These are phyloP conservation scores for Pangasius sanitwongsei DNA, from an alignment of 2,797 vertebrate species.

Conservation along the genomic window DNA sequence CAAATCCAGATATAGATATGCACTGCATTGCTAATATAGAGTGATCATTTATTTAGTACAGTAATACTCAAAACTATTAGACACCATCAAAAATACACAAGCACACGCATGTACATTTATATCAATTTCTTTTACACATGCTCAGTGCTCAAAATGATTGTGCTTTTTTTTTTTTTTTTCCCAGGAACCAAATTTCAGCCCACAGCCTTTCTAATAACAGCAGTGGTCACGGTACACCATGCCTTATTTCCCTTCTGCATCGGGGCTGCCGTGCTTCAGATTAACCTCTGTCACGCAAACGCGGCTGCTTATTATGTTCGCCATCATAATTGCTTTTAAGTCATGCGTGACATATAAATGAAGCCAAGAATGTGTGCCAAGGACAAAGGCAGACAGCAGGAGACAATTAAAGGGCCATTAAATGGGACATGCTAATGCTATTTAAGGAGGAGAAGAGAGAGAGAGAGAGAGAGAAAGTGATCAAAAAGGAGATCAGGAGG, in stretches of 20 bases:
- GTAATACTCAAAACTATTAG: background rate
- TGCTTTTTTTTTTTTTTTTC: background rate
- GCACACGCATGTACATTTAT: background rate
- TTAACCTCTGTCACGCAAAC: conserved; percentile 23
- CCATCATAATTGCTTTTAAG: conserved; percentile 46
- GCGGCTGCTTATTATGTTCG: background rate
- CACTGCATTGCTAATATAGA: background rate
- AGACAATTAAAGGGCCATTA: conserved; percentile 57
- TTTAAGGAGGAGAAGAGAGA: conserved; percentile 42
- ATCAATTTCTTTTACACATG: background rate
- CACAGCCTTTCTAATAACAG: background rate
- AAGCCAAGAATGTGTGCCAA: conserved; percentile 57
- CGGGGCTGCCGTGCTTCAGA: background rate
- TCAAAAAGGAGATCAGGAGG: conserved; percentile 13
- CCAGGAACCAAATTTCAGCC: background rate
- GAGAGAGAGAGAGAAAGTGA: conserved; percentile 30
- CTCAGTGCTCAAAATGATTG: background rate
- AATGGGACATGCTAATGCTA: conserved; percentile 55
- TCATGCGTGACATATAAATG: conserved; percentile 51
- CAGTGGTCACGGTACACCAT: background rate
- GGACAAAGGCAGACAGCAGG: conserved; percentile 48
- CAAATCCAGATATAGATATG: background rate
- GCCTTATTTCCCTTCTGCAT: conserved; percentile 7
- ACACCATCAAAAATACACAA: background rate
- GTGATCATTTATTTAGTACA: background rate